Percentiles rank a stretch among this genome's conserved stretches.
Evolutionary conservation across 2,113 vertebrate species (phyloP).

Genomic region (Hemicordylus capensis): DNA sequence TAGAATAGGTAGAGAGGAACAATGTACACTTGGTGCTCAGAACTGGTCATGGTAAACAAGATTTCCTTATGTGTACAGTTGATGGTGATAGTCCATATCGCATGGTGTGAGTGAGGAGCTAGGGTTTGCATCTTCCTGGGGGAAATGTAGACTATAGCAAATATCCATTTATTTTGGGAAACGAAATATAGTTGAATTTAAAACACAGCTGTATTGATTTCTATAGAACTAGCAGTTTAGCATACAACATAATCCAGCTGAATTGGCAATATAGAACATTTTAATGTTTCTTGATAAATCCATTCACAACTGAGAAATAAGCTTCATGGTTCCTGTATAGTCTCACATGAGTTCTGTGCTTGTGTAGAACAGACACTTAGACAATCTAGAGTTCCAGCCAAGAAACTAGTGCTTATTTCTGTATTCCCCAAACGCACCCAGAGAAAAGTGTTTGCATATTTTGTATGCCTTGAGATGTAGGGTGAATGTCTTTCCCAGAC

Average conservation of each 20-base stretch:
- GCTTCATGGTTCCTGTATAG: no score
- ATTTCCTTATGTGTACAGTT: neutral
- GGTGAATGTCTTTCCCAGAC: no score
- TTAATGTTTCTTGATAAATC: neutral
- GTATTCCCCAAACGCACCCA: no score
- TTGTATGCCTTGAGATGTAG: no score
- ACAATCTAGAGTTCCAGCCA: no score
- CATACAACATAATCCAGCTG: neutral
- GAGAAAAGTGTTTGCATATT: no score
- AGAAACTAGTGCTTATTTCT: no score
- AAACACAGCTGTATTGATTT: neutral
- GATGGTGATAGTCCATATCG: neutral
- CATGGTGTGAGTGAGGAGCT: neutral
- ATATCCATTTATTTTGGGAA: neutral
- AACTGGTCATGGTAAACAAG: neutral
- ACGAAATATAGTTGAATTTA: neutral
- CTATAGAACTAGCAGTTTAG: neutral
- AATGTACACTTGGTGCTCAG: no score
- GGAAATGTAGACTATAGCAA: neutral
- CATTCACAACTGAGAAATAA: neutral
- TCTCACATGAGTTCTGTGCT: no score
- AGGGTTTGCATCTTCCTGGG: neutral
- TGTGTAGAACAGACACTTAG: no score
- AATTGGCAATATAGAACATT: neutral
- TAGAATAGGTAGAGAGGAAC: neutral